Conservation (phyloP, 2,888 invertebrate genomes). For the Biston stratarius region DNA sequence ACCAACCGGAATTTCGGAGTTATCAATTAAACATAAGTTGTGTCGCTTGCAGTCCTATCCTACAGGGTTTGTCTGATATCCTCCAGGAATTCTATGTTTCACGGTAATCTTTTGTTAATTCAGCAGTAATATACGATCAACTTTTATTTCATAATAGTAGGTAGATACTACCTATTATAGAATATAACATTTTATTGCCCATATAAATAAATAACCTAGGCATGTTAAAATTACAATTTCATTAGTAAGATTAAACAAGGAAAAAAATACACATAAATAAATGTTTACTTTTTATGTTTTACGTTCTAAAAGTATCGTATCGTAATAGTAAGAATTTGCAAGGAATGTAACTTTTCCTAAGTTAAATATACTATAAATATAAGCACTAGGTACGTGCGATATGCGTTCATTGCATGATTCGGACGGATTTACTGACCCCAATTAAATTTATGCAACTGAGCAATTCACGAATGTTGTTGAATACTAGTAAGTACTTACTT, state of each 20-base stretch:
- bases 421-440: conserved; percentile 25
- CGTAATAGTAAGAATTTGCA: not conserved
- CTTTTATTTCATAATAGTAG: no score
- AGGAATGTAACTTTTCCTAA: not conserved
- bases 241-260: no score
- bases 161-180: no score
- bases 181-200: no score
- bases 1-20: conserved; percentile 34
- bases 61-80: not conserved
- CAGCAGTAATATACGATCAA: no score
- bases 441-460: conserved; percentile 9
- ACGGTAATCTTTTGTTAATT: no score
- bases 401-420: conserved; percentile 24
- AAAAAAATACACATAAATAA: no score
- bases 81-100: not conserved
- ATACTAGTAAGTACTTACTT: not conserved
- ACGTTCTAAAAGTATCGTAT: not conserved
- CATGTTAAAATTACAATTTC: no score
- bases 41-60: not conserved
- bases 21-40: conserved; percentile 27
- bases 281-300: no score
- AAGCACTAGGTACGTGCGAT: conserved; percentile 6
- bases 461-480: not conserved
- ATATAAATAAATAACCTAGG: no score
- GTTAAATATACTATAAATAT: no score